phyloP scores from a whole-genome alignment of 2,888 invertebrate genomes.

The Clistopyga incitator region DNA sequence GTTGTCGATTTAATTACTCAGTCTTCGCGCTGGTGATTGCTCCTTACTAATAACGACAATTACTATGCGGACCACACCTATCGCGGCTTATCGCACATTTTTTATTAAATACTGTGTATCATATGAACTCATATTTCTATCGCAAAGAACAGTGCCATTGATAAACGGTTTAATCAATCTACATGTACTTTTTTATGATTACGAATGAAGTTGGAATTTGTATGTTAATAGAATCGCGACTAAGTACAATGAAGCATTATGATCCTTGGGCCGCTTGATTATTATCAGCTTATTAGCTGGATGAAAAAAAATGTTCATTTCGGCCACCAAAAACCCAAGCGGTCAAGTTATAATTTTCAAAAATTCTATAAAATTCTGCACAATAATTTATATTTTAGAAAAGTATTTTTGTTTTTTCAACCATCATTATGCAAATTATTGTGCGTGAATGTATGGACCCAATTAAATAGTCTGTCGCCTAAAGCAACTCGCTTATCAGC shows the following conservation, averaged over 20 bases:
- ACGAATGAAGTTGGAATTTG: not conserved
- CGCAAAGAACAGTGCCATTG: not conserved
- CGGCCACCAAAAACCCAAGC: too few species aligned
- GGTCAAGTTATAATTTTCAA: too few species aligned
- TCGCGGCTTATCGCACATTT: constrained; percentile 19
- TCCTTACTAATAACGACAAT: constrained; percentile 6
- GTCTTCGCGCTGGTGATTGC: not conserved
- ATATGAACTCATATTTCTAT: not conserved
- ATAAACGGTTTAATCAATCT: not conserved
- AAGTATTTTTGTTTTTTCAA: too few species aligned
- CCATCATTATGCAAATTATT: too few species aligned
- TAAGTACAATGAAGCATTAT: not conserved
- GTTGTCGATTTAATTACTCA: not conserved
- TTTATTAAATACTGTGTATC: constrained; percentile 7
- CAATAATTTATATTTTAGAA: too few species aligned
- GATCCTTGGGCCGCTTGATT: too few species aligned
- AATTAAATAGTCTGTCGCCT: too few species aligned
- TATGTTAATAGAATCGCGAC: not conserved
- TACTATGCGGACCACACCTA: constrained; percentile 32
- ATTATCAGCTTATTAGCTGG: too few species aligned
- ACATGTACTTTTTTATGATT: not conserved
- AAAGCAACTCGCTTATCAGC: too few species aligned
- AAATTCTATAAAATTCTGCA: too few species aligned
- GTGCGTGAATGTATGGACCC: too few species aligned
- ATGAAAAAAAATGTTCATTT: too few species aligned